Conservation (phyloP, 1,140 invertebrate genomes). For the Euura saliciscinereae region DNA sequence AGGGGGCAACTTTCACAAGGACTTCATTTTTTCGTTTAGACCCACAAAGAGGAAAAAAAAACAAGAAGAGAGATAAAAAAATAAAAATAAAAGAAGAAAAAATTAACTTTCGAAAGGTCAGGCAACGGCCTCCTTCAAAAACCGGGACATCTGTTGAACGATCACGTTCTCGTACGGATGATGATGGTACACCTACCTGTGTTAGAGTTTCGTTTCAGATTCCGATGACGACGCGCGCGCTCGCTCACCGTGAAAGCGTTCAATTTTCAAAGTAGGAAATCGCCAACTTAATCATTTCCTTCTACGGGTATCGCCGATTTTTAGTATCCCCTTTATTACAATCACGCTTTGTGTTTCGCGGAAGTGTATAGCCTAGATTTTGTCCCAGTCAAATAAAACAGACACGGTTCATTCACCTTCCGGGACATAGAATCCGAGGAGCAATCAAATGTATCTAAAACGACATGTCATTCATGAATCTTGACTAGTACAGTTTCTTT, state of each 20-base stretch:
- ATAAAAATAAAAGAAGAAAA: conserved; percentile 22
- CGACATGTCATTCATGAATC: too few relatives aligned
- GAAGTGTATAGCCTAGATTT: too few relatives aligned
- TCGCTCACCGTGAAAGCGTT: conserved; percentile 28
- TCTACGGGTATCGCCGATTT: conserved; percentile 23
- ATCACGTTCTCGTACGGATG: neutral
- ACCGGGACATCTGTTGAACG: conserved; percentile 25
- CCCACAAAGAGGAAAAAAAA: neutral
- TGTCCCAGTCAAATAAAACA: too few relatives aligned
- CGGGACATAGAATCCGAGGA: too few relatives aligned
- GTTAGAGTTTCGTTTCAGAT: neutral
- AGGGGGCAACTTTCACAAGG: conserved; percentile 48
- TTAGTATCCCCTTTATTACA: neutral
- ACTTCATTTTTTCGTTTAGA: conserved; percentile 31
- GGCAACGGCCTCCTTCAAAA: conserved; percentile 44
- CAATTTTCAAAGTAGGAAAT: conserved; percentile 30
- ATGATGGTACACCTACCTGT: neutral
- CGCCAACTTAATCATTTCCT: conserved; percentile 35
- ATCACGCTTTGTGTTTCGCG: too few relatives aligned
- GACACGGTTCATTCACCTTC: too few relatives aligned
- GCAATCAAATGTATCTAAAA: too few relatives aligned
- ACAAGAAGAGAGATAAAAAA: neutral
- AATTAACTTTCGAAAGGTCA: conserved; percentile 49
- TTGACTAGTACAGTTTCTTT: too few relatives aligned
- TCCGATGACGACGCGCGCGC: neutral